Evolutionary conservation across 1,140 invertebrate species (phyloP).

Genomic region (Amyelois transitella): DNA sequence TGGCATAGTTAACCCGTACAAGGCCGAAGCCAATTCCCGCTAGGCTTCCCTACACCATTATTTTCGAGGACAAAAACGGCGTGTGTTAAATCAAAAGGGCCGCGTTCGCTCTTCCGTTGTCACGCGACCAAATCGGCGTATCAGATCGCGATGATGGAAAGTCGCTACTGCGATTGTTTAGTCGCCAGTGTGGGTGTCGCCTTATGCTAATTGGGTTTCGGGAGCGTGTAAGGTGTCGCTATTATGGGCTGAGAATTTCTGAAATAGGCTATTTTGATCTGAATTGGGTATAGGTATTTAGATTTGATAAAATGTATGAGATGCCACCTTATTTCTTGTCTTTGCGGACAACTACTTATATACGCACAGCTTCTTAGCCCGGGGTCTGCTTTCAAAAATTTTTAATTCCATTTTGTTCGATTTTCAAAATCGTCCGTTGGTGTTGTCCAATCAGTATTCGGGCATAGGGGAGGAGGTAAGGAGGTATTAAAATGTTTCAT

Average conservation of each 20-base stretch:
- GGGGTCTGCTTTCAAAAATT: too few species aligned
- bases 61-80: constrained; percentile 19
- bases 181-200: not conserved
- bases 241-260: not conserved
- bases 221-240: not conserved
- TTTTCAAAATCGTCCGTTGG: too few species aligned
- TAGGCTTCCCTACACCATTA: constrained; percentile 21
- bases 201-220: not conserved
- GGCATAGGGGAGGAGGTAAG: too few species aligned
- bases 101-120: constrained; percentile 29
- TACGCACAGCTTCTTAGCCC: too few species aligned
- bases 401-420: too few species aligned
- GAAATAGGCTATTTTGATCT: too few species aligned
- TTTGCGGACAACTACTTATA: too few species aligned
- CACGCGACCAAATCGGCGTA: constrained; percentile 24
- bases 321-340: too few species aligned
- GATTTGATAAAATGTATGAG: too few species aligned
- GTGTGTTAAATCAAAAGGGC: constrained; percentile 32
- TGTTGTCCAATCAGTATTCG: too few species aligned
- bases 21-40: constrained; percentile 21
- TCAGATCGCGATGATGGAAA: constrained; percentile 26
- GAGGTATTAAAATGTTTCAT: too few species aligned
- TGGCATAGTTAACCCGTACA: constrained; percentile 10
- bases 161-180: not conserved
- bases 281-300: too few species aligned